These are phyloP conservation scores for Arothron firmamentum DNA, from an alignment of 2,113 vertebrate species.

Conservation along the genomic window DNA sequence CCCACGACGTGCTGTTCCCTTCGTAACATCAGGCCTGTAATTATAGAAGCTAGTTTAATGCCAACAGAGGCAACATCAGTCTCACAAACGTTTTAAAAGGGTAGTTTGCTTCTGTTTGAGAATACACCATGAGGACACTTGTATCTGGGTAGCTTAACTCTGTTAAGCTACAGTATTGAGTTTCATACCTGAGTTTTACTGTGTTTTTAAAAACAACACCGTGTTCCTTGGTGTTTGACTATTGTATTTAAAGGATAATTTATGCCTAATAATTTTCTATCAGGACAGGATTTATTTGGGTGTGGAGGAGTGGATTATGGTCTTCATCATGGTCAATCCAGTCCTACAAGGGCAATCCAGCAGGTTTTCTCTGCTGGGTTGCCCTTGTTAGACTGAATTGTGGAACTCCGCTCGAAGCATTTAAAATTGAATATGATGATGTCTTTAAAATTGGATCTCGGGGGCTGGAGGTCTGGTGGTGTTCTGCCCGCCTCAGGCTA, in stretches of 20 bases:
- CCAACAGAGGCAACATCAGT: constrained; percentile 3
- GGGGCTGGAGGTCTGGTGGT: neutral
- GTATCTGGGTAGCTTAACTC: neutral
- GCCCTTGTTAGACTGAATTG: no score
- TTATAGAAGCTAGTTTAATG: neutral
- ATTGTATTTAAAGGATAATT: neutral
- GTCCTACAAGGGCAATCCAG: no score
- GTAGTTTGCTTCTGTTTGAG: constrained; percentile 7
- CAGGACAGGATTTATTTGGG: no score
- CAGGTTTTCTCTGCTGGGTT: no score
- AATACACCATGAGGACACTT: neutral
- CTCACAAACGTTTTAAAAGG: neutral
- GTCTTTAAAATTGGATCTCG: neutral
- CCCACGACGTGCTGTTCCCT: neutral
- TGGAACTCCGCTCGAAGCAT: neutral
- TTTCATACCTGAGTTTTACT: neutral
- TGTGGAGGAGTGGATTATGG: no score
- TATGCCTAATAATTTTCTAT: no score
- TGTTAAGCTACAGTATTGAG: neutral
- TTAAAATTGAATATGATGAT: neutral
- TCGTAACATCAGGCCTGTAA: constrained; percentile 10
- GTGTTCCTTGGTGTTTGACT: neutral
- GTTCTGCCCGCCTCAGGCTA: neutral
- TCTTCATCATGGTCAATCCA: no score
- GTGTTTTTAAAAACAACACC: neutral